Evolutionary conservation across 2,113 vertebrate genomes (phyloP).

Genomic region (Geococcyx californianus): DNA sequence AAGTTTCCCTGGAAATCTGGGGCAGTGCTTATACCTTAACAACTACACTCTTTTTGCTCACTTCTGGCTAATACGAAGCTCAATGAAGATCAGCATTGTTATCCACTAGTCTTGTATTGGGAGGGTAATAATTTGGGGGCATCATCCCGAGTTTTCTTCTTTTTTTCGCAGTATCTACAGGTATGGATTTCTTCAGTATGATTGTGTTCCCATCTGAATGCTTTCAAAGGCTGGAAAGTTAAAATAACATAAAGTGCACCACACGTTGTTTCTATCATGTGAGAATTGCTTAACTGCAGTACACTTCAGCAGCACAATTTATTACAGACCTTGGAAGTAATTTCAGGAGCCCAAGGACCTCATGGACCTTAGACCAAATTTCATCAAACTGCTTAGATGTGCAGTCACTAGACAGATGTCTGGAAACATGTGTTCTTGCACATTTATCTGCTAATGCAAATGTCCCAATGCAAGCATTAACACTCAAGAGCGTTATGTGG

Average conservation of each 20-base stretch:
- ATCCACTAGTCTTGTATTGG: neutral
- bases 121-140: neutral
- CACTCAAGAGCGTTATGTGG: slow-evolving; percentile 36
- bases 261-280: slow-evolving; percentile 61
- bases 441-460: slow-evolving; percentile 51
- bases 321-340: slow-evolving; percentile 66
- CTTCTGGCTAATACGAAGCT: neutral
- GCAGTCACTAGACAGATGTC: slow-evolving; percentile 27
- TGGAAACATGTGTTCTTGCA: slow-evolving; percentile 14
- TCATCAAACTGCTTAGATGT: slow-evolving; percentile 19
- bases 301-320: slow-evolving; percentile 46
- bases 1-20: neutral
- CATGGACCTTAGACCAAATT: slow-evolving; percentile 33
- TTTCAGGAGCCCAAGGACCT: slow-evolving; percentile 72
- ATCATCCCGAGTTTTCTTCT: neutral
- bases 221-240: slow-evolving; percentile 2
- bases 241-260: neutral
- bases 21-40: neutral
- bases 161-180: neutral
- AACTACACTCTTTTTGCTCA: neutral
- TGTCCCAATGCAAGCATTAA: neutral
- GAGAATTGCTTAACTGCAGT: slow-evolving; percentile 46
- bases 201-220: neutral
- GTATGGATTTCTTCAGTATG: neutral
- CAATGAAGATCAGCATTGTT: neutral